A percentile compares a stretch with the other conserved stretches of the same genome.
Conservation (phyloP, 2,888 invertebrate genomes). For the Sarcophaga rosellei region DNA sequence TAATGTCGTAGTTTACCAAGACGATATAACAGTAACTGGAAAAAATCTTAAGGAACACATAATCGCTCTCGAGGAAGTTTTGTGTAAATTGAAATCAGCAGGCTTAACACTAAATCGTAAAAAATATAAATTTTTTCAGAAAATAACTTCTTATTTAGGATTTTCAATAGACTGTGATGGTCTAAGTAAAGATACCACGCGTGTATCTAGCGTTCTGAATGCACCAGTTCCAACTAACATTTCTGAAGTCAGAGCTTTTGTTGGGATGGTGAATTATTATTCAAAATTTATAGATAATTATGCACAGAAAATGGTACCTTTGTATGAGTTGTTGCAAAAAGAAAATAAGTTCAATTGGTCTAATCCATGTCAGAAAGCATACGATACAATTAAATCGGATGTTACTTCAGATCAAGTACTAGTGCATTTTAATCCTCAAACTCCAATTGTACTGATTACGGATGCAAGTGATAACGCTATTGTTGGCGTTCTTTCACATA, state of each 20-base stretch:
- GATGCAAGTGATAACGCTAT: constrained; percentile 49
- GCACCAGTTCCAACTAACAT: constrained; percentile 28
- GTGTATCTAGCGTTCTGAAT: constrained; percentile 12
- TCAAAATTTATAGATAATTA: constrained; percentile 18
- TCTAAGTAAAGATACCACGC: constrained; percentile 31
- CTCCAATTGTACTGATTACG: constrained; percentile 66
- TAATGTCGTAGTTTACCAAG: no score
- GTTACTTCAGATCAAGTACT: constrained; percentile 8
- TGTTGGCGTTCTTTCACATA: constrained; percentile 1
- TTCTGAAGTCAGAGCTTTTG: constrained; percentile 22
- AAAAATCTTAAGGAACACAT: constrained; percentile 15
- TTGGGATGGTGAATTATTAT: background rate
- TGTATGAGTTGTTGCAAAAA: constrained; percentile 44
- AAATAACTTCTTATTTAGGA: constrained; percentile 42
- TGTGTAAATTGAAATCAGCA: constrained; percentile 22
- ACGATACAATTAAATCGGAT: background rate
- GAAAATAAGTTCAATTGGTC: background rate
- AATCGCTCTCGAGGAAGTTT: constrained; percentile 14
- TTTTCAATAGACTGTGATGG: constrained; percentile 42
- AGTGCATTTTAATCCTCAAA: constrained; percentile 7
- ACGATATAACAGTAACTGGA: background rate
- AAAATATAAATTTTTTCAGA: constrained; percentile 47
- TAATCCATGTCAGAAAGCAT: no score
- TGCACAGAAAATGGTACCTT: constrained; percentile 34
- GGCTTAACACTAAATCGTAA: constrained; percentile 2